phyloP scores from a whole-genome alignment of 2,888 invertebrate genomes.

The Dusona sp. region DNA sequence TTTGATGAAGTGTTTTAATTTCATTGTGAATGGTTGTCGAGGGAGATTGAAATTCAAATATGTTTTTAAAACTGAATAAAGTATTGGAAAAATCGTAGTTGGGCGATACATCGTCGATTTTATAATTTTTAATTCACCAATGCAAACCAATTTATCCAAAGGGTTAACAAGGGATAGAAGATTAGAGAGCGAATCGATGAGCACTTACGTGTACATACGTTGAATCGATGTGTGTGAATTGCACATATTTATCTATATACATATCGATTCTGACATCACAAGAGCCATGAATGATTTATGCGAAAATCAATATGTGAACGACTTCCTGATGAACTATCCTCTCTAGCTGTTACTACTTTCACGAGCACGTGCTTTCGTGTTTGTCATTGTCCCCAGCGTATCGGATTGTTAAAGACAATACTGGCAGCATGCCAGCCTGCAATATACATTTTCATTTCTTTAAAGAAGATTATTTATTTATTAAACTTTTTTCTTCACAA shows the following conservation, averaged over 20 bases:
- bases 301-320: conserved; percentile 77
- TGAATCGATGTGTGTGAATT: conserved; percentile 42
- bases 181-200: conserved; percentile 38
- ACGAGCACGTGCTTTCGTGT: conserved; percentile 63
- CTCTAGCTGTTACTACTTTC: conserved; percentile 57
- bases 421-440: neutral
- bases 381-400: conserved; percentile 36
- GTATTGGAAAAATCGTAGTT: neutral
- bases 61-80: neutral
- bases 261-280: conserved; percentile 72
- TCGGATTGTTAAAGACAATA: neutral
- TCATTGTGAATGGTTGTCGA: neutral
- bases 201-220: conserved; percentile 4
- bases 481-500: neutral
- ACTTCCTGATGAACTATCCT: conserved; percentile 70
- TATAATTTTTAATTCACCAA: neutral
- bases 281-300: conserved; percentile 73
- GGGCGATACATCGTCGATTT: neutral
- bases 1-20: neutral
- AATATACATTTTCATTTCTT: conserved; percentile 4
- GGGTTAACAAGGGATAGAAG: conserved; percentile 10
- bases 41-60: neutral
- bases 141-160: neutral
- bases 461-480: neutral
- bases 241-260: conserved; percentile 22